Evolutionary conservation across 2,113 vertebrate species (phyloP), one percentile per base, ranked within the genome.

Genomic region (Leptosomus discolor): DNA sequence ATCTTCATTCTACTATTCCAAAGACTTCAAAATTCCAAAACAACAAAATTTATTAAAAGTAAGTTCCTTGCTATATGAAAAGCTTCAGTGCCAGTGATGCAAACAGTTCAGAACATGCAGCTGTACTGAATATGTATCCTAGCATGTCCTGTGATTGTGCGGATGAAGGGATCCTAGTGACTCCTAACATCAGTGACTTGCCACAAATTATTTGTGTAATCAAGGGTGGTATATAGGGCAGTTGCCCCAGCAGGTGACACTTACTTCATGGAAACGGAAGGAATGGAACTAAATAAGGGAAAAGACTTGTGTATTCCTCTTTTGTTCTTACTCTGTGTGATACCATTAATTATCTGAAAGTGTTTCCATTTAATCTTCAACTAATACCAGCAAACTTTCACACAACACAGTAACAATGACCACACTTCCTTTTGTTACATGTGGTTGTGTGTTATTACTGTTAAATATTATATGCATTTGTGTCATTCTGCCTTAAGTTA

Each of bases 11-110:
- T 99, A 27, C 98, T 99, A 15, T 99, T 99, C 98, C 99, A 99
- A 97, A 99, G 99, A 98, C 98, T 99, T 87, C 99, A 99, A 92
- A 99, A 98, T 98, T 99, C 99, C 94, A 99, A 99, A 98, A 99
- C 99, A 86, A 99, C 99, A 41, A 99, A 99, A 97, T 99, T 99
- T 97, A 99, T 99, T 88, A 99, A 99, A 97, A 99, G 99, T 99
- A 96, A 99, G 99, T 98, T 92, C n/a, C 64, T 65, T 87, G 21
- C 70, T 84, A 2, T 61, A 29, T 68, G 67, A 50, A 45, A 18
- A 81, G n/a, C 24, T 82, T 43, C 50, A 34, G 30, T 1, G 2
- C 16, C 6, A 5, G 30, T 68, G 64, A 16, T 48, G 54, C 30
- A 36, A 36, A 46, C 43, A 43, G 70, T n/a, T 88, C 7, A 36